These are phyloP conservation scores for Phrynosoma platyrhinos DNA, from an alignment of 2,113 vertebrate genomes.

Conservation along the genomic window DNA sequence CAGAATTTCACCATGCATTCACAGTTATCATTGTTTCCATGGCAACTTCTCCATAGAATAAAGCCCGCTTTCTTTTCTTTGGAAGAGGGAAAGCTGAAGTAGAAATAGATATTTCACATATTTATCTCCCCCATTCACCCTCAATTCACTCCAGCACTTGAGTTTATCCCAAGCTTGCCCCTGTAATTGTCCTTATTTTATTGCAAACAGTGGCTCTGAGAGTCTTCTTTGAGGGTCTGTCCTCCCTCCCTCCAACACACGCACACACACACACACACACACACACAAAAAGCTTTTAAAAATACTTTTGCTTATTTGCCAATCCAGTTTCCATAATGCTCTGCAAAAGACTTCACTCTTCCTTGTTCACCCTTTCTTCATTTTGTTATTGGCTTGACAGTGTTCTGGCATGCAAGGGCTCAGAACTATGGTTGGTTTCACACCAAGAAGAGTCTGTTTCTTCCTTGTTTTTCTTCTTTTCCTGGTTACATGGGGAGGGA, in stretches of 20 bases:
- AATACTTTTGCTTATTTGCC: constrained; percentile 34
- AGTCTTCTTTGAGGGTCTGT: constrained; percentile 30
- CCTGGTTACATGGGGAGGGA: constrained; percentile 31
- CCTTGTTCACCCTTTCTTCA: fast-evolving
- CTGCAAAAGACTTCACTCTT: neutral
- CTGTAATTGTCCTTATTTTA: constrained; percentile 36
- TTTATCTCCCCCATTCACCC: neutral
- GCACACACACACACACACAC: neutral
- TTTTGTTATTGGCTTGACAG: constrained; percentile 34
- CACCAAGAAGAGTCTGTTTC: constrained; percentile 23
- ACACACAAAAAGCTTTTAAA: neutral
- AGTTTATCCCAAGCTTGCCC: neutral
- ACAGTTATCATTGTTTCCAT: constrained; percentile 70
- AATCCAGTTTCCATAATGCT: neutral
- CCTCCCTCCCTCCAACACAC: neutral
- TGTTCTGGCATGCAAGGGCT: constrained; percentile 6
- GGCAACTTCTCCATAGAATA: constrained; percentile 68
- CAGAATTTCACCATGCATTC: constrained; percentile 68
- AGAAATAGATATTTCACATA: constrained; percentile 53
- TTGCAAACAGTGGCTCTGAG: neutral
- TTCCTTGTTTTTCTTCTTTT: constrained; percentile 1
- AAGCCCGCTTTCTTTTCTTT: constrained; percentile 68
- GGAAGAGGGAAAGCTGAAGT: constrained; percentile 35
- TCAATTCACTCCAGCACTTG: constrained; percentile 43
- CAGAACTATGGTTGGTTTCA: constrained; percentile 27